A percentile compares a stretch with the other conserved stretches of the same genome.
phyloP scores from a whole-genome alignment of 2,797 vertebrate species.

The Lophura swinhoii region DNA sequence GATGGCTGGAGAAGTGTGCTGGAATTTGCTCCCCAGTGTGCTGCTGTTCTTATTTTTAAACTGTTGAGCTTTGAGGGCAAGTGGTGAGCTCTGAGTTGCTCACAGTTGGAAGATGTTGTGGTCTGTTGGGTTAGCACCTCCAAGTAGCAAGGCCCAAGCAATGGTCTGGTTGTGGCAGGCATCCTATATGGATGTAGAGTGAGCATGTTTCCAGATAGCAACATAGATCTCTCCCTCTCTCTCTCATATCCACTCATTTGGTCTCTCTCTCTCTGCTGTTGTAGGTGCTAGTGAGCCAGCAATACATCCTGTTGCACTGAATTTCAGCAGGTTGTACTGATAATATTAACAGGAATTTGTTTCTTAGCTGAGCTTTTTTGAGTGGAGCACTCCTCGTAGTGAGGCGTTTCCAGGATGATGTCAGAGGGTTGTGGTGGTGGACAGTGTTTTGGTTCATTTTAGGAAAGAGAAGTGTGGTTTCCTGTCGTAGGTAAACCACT shows the following conservation, averaged over 20 bases:
- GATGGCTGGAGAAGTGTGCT: background rate
- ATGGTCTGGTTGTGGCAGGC: background rate
- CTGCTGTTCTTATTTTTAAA: background rate
- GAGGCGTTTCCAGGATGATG: background rate
- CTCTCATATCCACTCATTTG: constrained; percentile 50
- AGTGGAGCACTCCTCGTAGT: background rate
- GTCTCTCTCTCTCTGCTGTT: constrained; percentile 30
- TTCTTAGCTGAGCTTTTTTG: background rate
- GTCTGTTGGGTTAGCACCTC: background rate
- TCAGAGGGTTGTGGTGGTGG: background rate
- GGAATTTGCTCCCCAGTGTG: background rate
- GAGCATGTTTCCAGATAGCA: background rate
- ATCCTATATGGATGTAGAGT: background rate
- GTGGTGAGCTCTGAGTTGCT: background rate
- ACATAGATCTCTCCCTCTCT: constrained; percentile 64
- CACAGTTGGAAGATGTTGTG: background rate
- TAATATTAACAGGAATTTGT: background rate
- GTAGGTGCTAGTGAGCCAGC: background rate
- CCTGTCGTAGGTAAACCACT: background rate
- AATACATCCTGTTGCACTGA: background rate
- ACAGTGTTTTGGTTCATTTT: background rate
- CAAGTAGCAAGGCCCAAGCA: background rate
- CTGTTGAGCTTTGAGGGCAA: background rate
- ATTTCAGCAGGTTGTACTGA: background rate
- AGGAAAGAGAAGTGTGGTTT: background rate